Base-by-base conservation (phyloP, 2,797 vertebrate species). In the Halcyon chelicuti region DNA sequence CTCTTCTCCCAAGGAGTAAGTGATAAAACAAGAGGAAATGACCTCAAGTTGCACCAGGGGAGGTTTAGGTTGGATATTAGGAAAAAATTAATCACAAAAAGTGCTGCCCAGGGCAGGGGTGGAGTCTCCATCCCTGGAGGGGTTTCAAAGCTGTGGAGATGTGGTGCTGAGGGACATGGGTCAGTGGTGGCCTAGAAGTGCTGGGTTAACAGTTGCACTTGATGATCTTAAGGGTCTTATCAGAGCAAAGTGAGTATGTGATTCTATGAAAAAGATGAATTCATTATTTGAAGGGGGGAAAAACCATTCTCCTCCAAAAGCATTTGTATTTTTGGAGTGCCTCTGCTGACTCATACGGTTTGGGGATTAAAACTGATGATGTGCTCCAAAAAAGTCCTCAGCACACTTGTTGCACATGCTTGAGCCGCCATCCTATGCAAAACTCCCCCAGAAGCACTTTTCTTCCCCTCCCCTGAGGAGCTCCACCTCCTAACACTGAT, bases 351-450 rank as follows among this genome's bases (percentile, higher is more conserved):
- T 95, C 37, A 71, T 28, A 29, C 67, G 39, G 14, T 23, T 81
- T 54, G 62, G 47, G 40, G 33, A 49, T 86, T 25, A 55, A 83
- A 88, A 47, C 25, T 63, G 42, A 42, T 5, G 14, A 42, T 5
- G 14, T 54, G 35, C 76, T 66, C 14, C 23, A 72, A 42, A 63
- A 23, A 71, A 16, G 26, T 65, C 20, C n/a, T 72, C 0, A 0
- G 12, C 1, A 1, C 31, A 20, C 17, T 66, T 1, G 1, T 46
- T 63, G 42, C 52, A 72, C 12, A 10, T 31, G 29, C 28, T 17
- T 29, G 28, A 55, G 22, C 54, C 92, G n/a, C 18, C 12, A 14
- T 33, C 22, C 5, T 33, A 22, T 54, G 40, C 5, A 86, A 62
- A 73, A 66, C 21, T 71, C 19, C 5, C 8, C 37, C 14, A n/a